Base-by-base conservation (phyloP, 2,888 invertebrate genomes). In the Netelia inedita region DNA sequence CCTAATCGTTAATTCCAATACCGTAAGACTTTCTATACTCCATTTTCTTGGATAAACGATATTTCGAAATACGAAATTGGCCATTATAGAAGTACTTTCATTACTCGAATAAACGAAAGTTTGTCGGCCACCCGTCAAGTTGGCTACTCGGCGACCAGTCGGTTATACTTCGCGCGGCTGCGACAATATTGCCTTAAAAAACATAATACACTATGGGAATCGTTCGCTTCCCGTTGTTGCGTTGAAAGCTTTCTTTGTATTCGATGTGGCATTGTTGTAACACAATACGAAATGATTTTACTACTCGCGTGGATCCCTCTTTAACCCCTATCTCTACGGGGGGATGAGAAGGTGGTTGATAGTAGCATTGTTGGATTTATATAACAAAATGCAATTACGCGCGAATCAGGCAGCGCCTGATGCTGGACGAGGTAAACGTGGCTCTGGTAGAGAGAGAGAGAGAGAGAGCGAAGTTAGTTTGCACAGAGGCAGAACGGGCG, bases 281-380 rank as follows among this genome's bases (percentile, higher is more conserved):
- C 83, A 86, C 84, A 89, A 89, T 89, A 71, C 83, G 78, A 65
- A 76, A 73, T 85, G 85, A 89, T 87, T 87, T 80, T 85, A 79
- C 63, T 69, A 78, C 85, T 74, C 82, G 57, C 68, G 57, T 66
- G 57, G 66, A 28, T 86, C 76, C 72, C 79, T 57, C 72, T 65
- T 43, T 71, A 73, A 59, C 35, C 73, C 74, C 41, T 75, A 53
- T 50, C 66, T 78, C 14, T 50, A 46, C 59, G 46, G 59, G 23
- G n/a, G 19, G n/a, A 50, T 66, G 63, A 53, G 14, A 46, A 14
- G 14, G 46, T 46, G 11, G 46, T 74, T 57, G 57, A 73, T 41
- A 14, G 55, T 28, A 35, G 35, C 23, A 86, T 87, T 86, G 87
- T 89, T 86, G 69, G 74, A 78, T 57, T 79, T 65, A 53, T 73